Evolutionary conservation across 2,888 invertebrate species (phyloP), one percentile per base, ranked within the genome.

Genomic region (Microctonus hyperodae): DNA sequence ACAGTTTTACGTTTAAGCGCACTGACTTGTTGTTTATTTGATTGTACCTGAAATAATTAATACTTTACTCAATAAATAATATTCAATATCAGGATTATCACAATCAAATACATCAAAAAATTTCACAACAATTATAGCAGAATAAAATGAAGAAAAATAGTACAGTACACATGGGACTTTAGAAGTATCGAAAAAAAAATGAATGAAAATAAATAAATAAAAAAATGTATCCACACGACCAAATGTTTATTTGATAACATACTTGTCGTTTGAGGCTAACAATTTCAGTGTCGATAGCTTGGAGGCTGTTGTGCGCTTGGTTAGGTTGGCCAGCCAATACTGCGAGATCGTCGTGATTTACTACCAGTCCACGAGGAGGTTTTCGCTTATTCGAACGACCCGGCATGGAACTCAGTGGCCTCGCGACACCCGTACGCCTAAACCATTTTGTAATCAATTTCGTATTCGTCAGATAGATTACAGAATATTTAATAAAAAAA

Each of bases 261-360:
- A 97, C 97, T 93, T 96, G 95, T 90, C 96, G 91, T 87, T 96
- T 96, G 81, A 97, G 90, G 80, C 96, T 92, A 85, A 95, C 91
- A 84, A 97, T 92, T 88, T 97, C 97, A 83, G 95, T 90, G 86
- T 97, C 97, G 89, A 96, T 93, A 80, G 93, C 91, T 86, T 92
- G 92, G 80, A 98, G 90, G 86, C 96, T 91, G 81, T 86, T 81
- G 78, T 86, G 87, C 77, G 88, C 87, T 79, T 88, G 88, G 81
- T 88, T 88, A 68, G 91, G 90, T 77, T 91, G 91, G 72, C 91
- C 91, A 70, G 96, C 96, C 88, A 98, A 91, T 77, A 94, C 91
- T 76, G 95, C 92, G 85, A 98, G 90, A 88, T 97, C 97, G 86
- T 97, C 97, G 86, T 96, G 94, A 89, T 96, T 96, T 87, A 98